These are phyloP conservation scores for Philopedon plagiatum DNA, from an alignment of 2,888 invertebrate genomes.

Conservation along the genomic window DNA sequence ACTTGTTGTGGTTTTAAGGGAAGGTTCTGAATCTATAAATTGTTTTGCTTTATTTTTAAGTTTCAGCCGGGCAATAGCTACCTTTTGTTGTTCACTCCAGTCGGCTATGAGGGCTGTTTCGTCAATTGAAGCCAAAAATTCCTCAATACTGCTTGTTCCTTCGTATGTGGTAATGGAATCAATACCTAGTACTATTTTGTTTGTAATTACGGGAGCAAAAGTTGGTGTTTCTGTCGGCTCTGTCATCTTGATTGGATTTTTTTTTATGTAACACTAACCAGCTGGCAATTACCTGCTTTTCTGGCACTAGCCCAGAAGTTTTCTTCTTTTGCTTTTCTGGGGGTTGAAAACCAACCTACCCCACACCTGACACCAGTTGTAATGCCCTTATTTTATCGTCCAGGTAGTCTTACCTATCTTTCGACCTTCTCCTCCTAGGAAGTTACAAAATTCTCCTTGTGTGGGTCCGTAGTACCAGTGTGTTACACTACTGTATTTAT, in stretches of 20 bases:
- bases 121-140: constrained; percentile 2
- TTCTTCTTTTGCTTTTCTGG: background rate
- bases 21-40: background rate
- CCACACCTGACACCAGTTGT: constrained; percentile 3
- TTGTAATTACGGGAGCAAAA: background rate
- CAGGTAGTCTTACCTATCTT: no score
- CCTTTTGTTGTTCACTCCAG: background rate
- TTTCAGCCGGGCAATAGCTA: background rate
- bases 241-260: background rate
- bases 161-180: constrained; percentile 3
- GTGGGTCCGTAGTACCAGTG: no score
- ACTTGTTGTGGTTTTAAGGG: background rate
- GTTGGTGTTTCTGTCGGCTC: background rate
- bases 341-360: background rate
- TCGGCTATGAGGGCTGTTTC: constrained; percentile 4
- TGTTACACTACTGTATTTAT: no score
- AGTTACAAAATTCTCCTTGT: no score
- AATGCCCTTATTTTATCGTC: no score
- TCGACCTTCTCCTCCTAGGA: no score
- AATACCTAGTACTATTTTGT: background rate
- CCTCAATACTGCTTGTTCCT: background rate
- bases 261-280: background rate
- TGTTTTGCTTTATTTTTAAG: background rate
- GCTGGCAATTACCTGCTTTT: background rate
- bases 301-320: background rate